Conservation (phyloP, 2,113 vertebrate genomes). For the Tangachromis dhanisi region DNA sequence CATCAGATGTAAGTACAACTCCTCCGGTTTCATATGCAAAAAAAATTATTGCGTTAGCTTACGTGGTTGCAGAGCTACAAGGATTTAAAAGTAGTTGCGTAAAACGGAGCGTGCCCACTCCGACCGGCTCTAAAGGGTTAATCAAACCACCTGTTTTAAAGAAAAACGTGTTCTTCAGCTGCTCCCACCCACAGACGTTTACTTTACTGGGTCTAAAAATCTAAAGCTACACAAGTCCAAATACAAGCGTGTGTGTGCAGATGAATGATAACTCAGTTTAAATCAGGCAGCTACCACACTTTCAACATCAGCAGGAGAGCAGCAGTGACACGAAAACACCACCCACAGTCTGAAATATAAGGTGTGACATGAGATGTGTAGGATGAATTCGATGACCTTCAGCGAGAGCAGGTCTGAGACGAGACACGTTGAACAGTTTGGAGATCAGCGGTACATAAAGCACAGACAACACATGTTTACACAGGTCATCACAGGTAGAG, state of each 20-base stretch:
- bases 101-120: too few species aligned
- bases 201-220: neutral
- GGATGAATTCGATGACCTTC: neutral
- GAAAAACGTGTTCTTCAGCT: neutral
- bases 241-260: neutral
- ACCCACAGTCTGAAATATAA: neutral
- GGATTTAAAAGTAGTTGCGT: too few species aligned
- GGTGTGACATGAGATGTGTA: neutral
- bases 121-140: fast-evolving
- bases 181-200: neutral
- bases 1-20: fast-evolving
- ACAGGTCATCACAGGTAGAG: neutral
- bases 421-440: neutral
- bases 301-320: neutral
- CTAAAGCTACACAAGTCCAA: neutral
- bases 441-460: neutral
- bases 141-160: neutral
- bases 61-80: too few species aligned
- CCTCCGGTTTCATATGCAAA: too few species aligned
- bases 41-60: too few species aligned
- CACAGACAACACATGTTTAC: neutral
- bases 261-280: neutral
- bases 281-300: neutral
- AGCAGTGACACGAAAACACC: neutral
- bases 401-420: neutral